Conservation (phyloP, 2,797 vertebrate species). For the Sebastes goodei region DNA sequence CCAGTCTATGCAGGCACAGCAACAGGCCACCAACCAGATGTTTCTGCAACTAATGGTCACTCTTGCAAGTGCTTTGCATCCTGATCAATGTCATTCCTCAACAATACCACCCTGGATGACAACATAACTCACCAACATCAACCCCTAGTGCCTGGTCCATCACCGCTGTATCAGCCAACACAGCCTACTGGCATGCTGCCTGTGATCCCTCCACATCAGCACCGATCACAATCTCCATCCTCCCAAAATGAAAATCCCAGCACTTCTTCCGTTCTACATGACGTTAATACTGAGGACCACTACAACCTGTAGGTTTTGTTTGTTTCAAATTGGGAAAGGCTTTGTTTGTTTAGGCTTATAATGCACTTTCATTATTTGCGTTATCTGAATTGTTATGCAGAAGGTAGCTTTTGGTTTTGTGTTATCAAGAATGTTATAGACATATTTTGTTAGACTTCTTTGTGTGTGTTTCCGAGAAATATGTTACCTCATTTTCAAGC, state of each 20-base stretch:
- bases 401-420: no score
- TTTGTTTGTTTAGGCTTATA: no score
- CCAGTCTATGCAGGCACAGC: not conserved
- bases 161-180: not conserved
- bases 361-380: no score
- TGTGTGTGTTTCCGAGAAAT: no score
- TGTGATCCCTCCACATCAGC: not conserved
- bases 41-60: not conserved
- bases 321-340: no score
- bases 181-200: not conserved
- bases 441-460: no score
- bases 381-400: no score
- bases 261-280: not conserved
- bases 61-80: not conserved
- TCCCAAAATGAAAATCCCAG: not conserved
- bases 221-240: not conserved
- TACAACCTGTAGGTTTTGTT: not conserved
- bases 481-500: no score
- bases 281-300: not conserved
- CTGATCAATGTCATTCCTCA: not conserved
- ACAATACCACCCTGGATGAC: not conserved
- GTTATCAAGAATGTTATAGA: no score
- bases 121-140: not conserved
- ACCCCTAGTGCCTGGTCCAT: not conserved
- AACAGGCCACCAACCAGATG: not conserved